Conservation (phyloP, 53 echinoderm and acorn worm genomes). For the Zoroaster sp. region DNA sequence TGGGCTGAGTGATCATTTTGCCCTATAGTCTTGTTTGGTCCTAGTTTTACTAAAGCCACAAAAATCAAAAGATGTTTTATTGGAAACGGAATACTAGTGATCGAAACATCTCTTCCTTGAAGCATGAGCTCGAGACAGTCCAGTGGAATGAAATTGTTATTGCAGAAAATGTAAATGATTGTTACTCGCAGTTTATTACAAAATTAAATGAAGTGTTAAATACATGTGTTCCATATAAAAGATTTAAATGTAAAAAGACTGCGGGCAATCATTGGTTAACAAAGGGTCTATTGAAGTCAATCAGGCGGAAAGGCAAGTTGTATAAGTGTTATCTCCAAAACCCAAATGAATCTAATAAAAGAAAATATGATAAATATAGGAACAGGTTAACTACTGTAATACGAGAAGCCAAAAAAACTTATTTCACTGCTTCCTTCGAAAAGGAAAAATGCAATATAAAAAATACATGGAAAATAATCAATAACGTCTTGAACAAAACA, state of each 20-base stretch:
- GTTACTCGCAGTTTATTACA: not conserved
- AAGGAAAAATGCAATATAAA: not conserved
- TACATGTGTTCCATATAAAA: not conserved
- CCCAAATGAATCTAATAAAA: no score
- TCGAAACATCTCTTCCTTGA: no score
- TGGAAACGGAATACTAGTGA: no score
- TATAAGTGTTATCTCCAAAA: not conserved
- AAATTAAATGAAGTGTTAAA: not conserved
- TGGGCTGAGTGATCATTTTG: no score
- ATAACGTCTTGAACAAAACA: not conserved
- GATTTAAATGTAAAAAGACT: no score
- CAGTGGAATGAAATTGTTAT: not conserved
- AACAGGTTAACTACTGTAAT: no score
- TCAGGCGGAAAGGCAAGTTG: not conserved
- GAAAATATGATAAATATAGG: no score
- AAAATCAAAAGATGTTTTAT: no score
- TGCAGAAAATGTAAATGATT: not conserved
- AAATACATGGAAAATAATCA: conserved; percentile 6
- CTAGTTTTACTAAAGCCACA: no score
- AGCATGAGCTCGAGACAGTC: no score
- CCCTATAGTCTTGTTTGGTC: no score
- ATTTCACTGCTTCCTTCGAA: not conserved
- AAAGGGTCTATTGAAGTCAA: not conserved
- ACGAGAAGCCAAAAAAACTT: no score
- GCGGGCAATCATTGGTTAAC: not conserved